Base-by-base conservation (phyloP, 2,113 vertebrate genomes). In the Grammomys surdaster region DNA sequence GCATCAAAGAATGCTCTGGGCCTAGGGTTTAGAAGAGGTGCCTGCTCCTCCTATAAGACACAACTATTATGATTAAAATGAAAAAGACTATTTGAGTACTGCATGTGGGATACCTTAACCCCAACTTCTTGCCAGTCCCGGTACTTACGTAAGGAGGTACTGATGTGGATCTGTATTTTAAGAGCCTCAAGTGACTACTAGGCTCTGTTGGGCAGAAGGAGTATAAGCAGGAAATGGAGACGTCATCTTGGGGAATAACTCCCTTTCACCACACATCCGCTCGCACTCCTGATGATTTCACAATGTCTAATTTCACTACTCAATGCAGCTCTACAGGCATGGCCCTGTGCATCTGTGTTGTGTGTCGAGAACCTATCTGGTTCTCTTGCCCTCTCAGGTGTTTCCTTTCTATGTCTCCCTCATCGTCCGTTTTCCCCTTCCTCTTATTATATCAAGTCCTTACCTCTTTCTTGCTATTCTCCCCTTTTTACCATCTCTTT, bases 341-440 rank as follows among this genome's bases (percentile, higher is more conserved):
- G 14, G 48, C 40, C 19, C 26, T 48, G 20, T 28, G 0, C 20
- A 2, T 10, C 63, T 19, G 31, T 70, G 2, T 3, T 31, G 1
- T 58, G 56, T 58, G 56, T n/a, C 28, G 43, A 46, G 33, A 48
- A 26, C 7, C 0, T 20, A 10, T 65, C 31, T 46, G 9, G 26
- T 2, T 72, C 56, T 75, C 28, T 63, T 51, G 1, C 19, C 13
- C 26, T 19, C 76, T 22, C 36, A 26, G 24, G 46, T 78, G 9
- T 12, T 69, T 69, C 31, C 5, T 65, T 72, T 22, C 24, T 76
- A 3, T 1, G 16, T 58, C 48, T 58, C 14, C 22, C 4, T 54
- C n/a, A 36, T 28, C 31, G 13, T 72, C 26, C 54, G 0, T n/a
- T 78, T 9, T 16, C 28, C 46, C 13, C 10, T 13, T 48, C 4